Base-by-base conservation (phyloP, 2,888 invertebrate species). In the Dicroscelio sp. region DNA sequence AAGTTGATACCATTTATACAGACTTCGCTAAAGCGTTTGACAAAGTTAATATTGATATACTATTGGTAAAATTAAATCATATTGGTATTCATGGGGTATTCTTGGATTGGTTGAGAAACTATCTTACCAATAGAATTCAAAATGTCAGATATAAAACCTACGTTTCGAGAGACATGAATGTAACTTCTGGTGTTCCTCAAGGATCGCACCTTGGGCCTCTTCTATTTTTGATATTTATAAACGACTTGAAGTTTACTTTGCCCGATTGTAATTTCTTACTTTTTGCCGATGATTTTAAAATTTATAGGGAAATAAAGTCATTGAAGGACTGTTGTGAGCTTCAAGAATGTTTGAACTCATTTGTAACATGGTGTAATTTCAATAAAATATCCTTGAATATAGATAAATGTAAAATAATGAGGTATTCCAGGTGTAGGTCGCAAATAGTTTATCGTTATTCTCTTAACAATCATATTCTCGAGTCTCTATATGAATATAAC, bases 251-350 rank as follows among this genome's bases (percentile, higher is more conserved):
- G 35, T 30, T 30, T 27, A 20, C 20, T 48, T 30, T 71, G 5
- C 27, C 48, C 6, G 2, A 4, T 14, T 35, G 69, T 17, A 23
- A 23, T 4, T 71, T 71, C 23, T 30, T 71, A 17, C 27, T 71
- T 25, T 43, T 48, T 35, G 71, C 71, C 2, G 71, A 71, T n/a
- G 48, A 71, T n/a, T 27, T 71, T 5, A 48, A 71, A 69, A 38
- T 69, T 8, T 69, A 69, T 38, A n/a, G 31, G n/a, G 38, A 38
- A 23, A 38, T 69, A 3, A 65, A 30, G 33, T 65, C 33, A 20
- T 23, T 31, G 8, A 27, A 23, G 3, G 69, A 69, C 38, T 43
- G 35, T 43, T 8, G 5, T 65, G 10, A 25, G 8, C 2, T 58
- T 8, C 58, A 58, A 58, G 10, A 58, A 3, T 23, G 27, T 27